Conservation (phyloP, 2,797 vertebrate genomes). For the Leuciscus waleckii region DNA sequence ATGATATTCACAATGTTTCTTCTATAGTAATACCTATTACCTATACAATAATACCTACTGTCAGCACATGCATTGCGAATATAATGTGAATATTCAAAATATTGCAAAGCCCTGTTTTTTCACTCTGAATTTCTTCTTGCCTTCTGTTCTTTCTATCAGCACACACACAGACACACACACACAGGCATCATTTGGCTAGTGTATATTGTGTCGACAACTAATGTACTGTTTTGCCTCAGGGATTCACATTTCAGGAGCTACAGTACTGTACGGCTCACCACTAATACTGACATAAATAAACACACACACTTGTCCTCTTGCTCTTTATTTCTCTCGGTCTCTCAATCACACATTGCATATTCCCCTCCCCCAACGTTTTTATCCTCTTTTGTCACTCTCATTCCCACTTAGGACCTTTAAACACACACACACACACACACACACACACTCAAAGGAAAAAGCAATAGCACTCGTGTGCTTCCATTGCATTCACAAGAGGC, state of each 20-base stretch:
- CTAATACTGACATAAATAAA: constrained; percentile 32
- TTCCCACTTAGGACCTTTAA: constrained; percentile 22
- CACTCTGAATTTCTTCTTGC: neutral
- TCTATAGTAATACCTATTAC: neutral
- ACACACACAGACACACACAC: constrained; percentile 26
- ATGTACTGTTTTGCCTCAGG: constrained; percentile 56
- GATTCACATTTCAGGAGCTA: constrained; percentile 23
- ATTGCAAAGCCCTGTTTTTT: neutral
- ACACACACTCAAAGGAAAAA: neutral
- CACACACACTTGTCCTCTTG: constrained; percentile 12
- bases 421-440: constrained; percentile 21
- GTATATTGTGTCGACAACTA: constrained; percentile 49
- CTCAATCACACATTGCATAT: constrained; percentile 17
- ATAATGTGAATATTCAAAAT: neutral
- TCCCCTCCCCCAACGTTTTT: neutral
- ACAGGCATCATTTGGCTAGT: constrained; percentile 42
- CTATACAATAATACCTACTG: neutral
- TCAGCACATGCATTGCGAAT: neutral
- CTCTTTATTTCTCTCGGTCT: constrained; percentile 5
- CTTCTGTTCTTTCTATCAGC: neutral
- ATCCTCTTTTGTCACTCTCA: constrained; percentile 30
- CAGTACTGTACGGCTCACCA: neutral
- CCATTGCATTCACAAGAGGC: neutral
- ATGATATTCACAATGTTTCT: neutral
- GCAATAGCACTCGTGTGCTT: constrained; percentile 4